phyloP scores from a whole-genome alignment of 2,797 vertebrate genomes.

The Oreortyx pictus region DNA sequence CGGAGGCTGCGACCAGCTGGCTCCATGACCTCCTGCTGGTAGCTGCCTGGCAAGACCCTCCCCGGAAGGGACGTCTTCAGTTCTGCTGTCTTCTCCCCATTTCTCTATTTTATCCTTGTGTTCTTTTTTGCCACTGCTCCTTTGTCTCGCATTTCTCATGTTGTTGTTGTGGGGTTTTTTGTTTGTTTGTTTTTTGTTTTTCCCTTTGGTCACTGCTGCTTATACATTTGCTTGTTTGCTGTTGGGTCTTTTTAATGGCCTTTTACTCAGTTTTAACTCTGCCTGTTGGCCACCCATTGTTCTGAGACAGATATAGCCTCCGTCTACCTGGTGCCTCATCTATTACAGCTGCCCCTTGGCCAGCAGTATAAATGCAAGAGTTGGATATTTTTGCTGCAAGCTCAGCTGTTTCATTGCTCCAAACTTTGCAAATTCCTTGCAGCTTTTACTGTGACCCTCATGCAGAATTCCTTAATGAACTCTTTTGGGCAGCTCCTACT shows the following conservation, averaged over 20 bases:
- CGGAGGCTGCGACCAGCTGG: rapidly evolving
- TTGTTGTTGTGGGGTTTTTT: background rate
- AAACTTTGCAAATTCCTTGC: background rate
- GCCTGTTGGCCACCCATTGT: background rate
- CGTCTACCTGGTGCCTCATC: background rate
- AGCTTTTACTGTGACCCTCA: background rate
- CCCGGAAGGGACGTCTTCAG: background rate
- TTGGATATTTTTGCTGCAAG: background rate
- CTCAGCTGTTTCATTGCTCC: background rate
- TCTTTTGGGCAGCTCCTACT: background rate
- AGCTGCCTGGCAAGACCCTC: background rate
- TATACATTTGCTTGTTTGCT: background rate
- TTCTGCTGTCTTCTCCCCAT: background rate
- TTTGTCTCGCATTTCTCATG: rapidly evolving
- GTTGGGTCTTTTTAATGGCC: background rate
- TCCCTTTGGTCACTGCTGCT: background rate
- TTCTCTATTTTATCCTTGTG: background rate
- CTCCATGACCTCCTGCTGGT: background rate
- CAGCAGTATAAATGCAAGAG: background rate
- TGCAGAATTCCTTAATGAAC: background rate
- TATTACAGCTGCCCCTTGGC: background rate
- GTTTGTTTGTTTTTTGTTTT: too few species aligned
- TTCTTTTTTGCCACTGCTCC: background rate
- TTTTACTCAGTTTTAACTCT: background rate
- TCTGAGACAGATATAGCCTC: background rate